These are phyloP conservation scores for Saccopteryx bilineata DNA, from an alignment of 2,113 vertebrate species.

Conservation along the genomic window DNA sequence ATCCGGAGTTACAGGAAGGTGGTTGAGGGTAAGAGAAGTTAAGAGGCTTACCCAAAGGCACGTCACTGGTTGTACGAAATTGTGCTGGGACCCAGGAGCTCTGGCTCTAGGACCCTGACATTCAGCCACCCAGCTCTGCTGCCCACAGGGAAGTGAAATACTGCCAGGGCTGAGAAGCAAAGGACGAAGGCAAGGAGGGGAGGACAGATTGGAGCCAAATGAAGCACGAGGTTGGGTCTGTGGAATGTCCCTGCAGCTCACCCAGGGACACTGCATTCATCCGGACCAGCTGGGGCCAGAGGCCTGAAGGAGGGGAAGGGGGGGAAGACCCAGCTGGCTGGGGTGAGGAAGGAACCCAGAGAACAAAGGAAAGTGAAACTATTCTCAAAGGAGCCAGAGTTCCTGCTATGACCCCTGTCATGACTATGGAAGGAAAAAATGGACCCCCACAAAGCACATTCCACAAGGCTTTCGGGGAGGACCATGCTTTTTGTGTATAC, in stretches of 20 bases:
- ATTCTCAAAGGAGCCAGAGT: neutral
- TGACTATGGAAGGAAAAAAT: neutral
- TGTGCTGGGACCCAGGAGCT: neutral
- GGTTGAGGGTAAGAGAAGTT: neutral
- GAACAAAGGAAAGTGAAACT: slow-evolving; percentile 3
- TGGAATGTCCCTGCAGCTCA: neutral
- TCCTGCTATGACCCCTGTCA: neutral
- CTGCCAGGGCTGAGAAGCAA: neutral
- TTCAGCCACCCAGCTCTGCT: neutral
- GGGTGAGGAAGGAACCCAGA: too few relatives aligned
- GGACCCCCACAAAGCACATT: neutral
- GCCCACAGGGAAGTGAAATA: too few relatives aligned
- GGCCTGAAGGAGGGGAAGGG: accelerated
- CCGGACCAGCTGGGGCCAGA: neutral
- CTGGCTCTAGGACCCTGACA: neutral
- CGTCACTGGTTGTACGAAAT: neutral
- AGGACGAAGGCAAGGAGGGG: neutral
- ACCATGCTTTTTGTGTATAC: neutral
- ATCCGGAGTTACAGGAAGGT: neutral
- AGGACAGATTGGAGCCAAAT: neutral
- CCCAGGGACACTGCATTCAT: neutral
- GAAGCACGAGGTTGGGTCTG: neutral
- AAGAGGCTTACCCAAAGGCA: neutral
- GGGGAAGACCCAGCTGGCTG: neutral
- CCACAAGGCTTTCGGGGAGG: neutral